These are phyloP conservation scores for Luehdorfia chinensis DNA, from an alignment of 1,140 invertebrate species.

Conservation along the genomic window DNA sequence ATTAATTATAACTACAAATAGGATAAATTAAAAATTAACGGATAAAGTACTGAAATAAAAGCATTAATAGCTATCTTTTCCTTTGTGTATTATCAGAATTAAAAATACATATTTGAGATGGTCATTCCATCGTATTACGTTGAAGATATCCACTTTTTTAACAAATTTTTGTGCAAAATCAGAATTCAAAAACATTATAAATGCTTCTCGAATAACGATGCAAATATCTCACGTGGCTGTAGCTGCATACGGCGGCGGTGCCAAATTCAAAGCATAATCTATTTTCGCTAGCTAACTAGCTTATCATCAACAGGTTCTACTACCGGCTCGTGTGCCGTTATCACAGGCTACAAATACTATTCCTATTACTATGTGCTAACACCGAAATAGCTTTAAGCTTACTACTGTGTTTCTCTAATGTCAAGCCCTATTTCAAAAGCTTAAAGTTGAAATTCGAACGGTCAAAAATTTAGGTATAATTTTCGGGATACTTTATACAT, in stretches of 20 bases:
- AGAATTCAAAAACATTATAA: constrained; percentile 15
- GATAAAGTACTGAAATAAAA: no score
- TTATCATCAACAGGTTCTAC: constrained; percentile 73
- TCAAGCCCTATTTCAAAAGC: background rate
- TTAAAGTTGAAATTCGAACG: background rate
- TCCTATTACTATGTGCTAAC: constrained; percentile 16
- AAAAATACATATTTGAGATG: no score
- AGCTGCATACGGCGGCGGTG: constrained; percentile 37
- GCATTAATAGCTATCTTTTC: no score
- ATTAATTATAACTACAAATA: no score
- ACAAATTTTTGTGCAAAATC: constrained; percentile 1
- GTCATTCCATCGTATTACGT: no score
- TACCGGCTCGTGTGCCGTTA: constrained; percentile 68
- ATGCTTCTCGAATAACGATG: constrained; percentile 6
- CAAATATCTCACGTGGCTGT: constrained; percentile 22
- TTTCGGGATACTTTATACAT: no score
- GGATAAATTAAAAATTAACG: no score
- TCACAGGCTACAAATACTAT: constrained; percentile 72
- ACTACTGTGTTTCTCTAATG: background rate
- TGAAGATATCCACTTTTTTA: no score
- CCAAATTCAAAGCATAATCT: constrained; percentile 66
- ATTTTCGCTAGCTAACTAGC: constrained; percentile 69
- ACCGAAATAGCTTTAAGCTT: background rate
- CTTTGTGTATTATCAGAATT: no score
- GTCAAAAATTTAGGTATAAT: background rate